Percentiles rank a stretch among this genome's conserved stretches.
These are phyloP conservation scores for Homarus gammarus DNA, from an alignment of 2,888 invertebrate species.

Conservation along the genomic window DNA sequence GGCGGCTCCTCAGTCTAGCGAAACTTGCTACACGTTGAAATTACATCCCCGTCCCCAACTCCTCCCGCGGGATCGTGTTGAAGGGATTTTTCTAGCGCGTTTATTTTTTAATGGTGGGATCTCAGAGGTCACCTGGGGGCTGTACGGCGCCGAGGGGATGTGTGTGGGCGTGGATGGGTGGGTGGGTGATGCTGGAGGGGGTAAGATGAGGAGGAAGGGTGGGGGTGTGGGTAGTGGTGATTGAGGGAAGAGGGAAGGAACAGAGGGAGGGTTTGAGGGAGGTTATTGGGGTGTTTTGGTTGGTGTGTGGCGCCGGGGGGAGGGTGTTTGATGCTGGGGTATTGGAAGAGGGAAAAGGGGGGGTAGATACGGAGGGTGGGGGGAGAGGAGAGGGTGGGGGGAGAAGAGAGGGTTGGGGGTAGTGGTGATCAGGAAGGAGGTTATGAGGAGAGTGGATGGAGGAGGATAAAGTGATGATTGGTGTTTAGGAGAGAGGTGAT, in stretches of 20 bases:
- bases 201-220: no score
- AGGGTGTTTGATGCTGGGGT: no score
- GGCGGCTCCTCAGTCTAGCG: not conserved
- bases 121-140: not conserved
- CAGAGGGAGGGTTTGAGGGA: no score
- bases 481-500: not conserved
- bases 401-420: no score
- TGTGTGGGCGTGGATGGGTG: not conserved
- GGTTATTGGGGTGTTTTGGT: no score
- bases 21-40: not conserved
- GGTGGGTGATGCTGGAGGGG: not conserved
- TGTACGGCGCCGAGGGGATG: not conserved
- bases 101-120: not conserved
- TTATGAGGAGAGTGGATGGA: not conserved
- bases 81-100: not conserved
- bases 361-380: no score
- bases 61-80: not conserved
- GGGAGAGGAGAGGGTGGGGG: no score
- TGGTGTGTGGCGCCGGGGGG: no score
- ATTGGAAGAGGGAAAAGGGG: no score
- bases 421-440: no score
- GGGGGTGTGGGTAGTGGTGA: no score
- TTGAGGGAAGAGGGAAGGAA: no score
- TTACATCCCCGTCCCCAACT: not conserved
- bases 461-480: not conserved